These are phyloP conservation scores for Caenorhabditis afra DNA, from an alignment of 2,888 invertebrate genomes.

Conservation along the genomic window DNA sequence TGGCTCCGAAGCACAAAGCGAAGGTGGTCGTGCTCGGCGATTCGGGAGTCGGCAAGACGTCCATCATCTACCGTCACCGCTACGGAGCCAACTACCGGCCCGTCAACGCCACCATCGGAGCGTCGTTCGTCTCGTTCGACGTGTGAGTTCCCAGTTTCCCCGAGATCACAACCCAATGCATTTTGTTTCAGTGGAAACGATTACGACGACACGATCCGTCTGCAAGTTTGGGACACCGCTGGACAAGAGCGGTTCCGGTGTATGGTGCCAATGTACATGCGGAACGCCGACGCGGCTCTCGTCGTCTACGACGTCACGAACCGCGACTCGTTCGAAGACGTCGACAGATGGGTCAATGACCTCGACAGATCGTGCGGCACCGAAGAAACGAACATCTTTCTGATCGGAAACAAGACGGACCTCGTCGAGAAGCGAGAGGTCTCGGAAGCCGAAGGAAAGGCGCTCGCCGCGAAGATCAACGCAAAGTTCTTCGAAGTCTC, in stretches of 20 bases:
- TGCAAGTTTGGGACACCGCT: conserved; percentile 78
- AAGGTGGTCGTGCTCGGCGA: conserved; percentile 69
- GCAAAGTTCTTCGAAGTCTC: conserved; percentile 72
- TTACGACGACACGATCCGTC: conserved; percentile 50
- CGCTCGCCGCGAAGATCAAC: conserved; percentile 68
- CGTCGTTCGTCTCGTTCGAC: conserved; percentile 70
- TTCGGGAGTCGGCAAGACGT: conserved; percentile 71
- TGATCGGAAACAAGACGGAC: conserved; percentile 74
- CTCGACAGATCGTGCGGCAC: conserved; percentile 64
- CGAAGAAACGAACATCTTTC: conserved; percentile 62
- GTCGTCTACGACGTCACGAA: conserved; percentile 76
- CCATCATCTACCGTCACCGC: conserved; percentile 68
- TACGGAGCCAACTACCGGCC: conserved; percentile 64
- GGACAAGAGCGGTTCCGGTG: conserved; percentile 76
- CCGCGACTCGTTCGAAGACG: conserved; percentile 71
- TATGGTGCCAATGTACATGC: conserved; percentile 78
- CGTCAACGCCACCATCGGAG: conserved; percentile 75
- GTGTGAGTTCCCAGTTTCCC: conserved; percentile 49
- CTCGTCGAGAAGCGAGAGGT: conserved; percentile 65
- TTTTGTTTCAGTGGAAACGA: conserved; percentile 54
- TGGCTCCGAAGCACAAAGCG: conserved; percentile 58
- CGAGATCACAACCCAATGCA: too few species aligned
- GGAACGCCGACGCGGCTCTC: conserved; percentile 73
- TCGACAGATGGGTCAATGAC: conserved; percentile 72
- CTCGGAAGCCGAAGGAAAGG: conserved; percentile 69